Conservation (phyloP, 2,888 invertebrate species). For the Drosophila algonquin region DNA sequence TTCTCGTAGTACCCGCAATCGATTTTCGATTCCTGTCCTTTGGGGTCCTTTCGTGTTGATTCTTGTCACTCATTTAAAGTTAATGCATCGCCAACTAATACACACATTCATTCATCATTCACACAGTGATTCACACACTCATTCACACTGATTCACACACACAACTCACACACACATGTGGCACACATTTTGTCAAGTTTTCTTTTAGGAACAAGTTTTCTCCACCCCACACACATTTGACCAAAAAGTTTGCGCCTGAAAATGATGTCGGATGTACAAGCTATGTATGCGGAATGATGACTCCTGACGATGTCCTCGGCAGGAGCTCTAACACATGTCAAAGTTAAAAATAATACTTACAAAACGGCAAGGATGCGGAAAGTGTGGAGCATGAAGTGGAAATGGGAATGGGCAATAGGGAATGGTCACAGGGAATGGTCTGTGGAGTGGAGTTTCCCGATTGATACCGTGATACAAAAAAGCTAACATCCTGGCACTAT, state of each 20-base stretch:
- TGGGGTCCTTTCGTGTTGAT: conserved; percentile 45
- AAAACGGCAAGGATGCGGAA: conserved; percentile 24
- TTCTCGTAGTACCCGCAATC: conserved; percentile 14
- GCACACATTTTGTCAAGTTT: conserved; percentile 70
- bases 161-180: conserved; percentile 13
- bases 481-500: too few species aligned
- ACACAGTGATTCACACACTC: conserved; percentile 1
- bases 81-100: conserved; percentile 62
- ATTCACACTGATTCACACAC: conserved; percentile 8
- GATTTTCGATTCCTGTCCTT: conserved; percentile 21
- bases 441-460: too few species aligned
- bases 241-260: conserved; percentile 52
- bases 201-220: background rate
- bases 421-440: too few species aligned
- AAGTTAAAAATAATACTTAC: conserved; percentile 72
- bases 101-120: conserved; percentile 28
- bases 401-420: background rate
- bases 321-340: conserved; percentile 74
- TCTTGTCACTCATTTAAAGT: conserved; percentile 72
- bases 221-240: conserved; percentile 1
- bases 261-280: conserved; percentile 43
- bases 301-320: conserved; percentile 61
- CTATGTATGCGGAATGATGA: conserved; percentile 57
- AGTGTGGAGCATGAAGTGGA: background rate
- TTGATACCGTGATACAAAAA: too few species aligned